Conservation (phyloP, 2,113 vertebrate genomes). For the Boleophthalmus pectinirostris region DNA sequence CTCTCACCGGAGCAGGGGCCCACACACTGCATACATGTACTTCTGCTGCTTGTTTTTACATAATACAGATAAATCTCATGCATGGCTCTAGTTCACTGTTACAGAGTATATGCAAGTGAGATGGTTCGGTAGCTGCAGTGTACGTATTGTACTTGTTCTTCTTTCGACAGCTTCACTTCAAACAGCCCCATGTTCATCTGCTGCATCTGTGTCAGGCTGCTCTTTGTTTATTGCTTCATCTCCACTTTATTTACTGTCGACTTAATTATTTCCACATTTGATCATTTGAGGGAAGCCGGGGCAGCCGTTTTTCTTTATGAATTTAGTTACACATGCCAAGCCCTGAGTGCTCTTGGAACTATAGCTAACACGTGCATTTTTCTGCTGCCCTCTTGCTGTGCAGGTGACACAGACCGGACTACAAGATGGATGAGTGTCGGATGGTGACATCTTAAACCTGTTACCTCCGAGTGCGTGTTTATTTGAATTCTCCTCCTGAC, state of each 20-base stretch:
- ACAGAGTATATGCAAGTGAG: not conserved
- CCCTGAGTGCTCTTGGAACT: not conserved
- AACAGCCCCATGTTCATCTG: slow-evolving; percentile 57
- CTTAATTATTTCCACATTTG: slow-evolving; percentile 73
- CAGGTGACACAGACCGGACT: slow-evolving; percentile 60
- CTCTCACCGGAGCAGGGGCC: not conserved
- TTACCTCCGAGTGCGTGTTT: slow-evolving; percentile 74
- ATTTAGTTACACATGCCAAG: slow-evolving; percentile 28
- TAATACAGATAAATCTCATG: not conserved
- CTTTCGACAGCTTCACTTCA: slow-evolving; percentile 65
- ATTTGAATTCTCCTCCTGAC: slow-evolving; percentile 74
- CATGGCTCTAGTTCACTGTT: not conserved
- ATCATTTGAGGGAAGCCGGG: slow-evolving; percentile 47
- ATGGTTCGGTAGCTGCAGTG: slow-evolving; percentile 46
- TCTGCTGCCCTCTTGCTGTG: slow-evolving; percentile 46
- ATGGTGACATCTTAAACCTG: slow-evolving; percentile 78
- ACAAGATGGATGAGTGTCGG: slow-evolving; percentile 74
- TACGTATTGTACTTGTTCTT: slow-evolving; percentile 34
- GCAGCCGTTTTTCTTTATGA: slow-evolving; percentile 39
- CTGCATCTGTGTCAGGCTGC: slow-evolving; percentile 64
- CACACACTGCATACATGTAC: not conserved
- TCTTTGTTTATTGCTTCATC: slow-evolving; percentile 70
- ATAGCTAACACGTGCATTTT: slow-evolving; percentile 14
- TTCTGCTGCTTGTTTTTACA: not conserved
- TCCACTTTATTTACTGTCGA: slow-evolving; percentile 67